These are phyloP conservation scores for Pteronura brasiliensis DNA, from an alignment of 2,113 vertebrate genomes.

Conservation along the genomic window DNA sequence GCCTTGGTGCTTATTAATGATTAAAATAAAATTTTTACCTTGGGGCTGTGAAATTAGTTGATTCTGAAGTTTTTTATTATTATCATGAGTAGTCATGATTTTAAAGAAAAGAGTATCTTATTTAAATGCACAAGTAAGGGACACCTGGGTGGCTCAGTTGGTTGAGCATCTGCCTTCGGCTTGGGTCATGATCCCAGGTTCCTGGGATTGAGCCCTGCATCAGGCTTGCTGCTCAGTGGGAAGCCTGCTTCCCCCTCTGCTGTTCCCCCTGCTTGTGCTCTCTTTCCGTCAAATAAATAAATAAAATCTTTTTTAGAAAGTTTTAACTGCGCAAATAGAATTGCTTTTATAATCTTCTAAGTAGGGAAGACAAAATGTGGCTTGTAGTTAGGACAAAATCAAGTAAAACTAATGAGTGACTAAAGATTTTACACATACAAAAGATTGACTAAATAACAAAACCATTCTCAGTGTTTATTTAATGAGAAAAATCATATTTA, in stretches of 20 bases:
- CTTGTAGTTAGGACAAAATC: neutral
- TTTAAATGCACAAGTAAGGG: neutral
- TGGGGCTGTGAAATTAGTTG: neutral
- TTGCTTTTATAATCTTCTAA: neutral
- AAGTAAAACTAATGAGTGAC: neutral
- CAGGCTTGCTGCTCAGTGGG: neutral
- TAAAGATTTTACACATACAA: neutral
- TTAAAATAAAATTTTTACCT: neutral
- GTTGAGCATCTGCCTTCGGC: no score
- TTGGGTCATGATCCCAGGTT: neutral
- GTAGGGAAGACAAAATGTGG: neutral
- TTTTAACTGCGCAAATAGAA: neutral
- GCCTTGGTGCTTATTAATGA: neutral
- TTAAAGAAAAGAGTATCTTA: neutral
- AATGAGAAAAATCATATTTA: neutral
- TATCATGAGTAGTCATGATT: neutral
- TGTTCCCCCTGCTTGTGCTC: neutral
- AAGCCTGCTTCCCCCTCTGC: neutral
- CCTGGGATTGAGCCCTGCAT: neutral
- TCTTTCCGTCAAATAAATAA: neutral
- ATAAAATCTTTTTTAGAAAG: neutral
- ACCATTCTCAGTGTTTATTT: neutral
- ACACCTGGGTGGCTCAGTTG: neutral
- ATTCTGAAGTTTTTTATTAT: slow-evolving; percentile 36
- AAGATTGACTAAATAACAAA: neutral